Conservation (phyloP, 2,888 invertebrate species). For the Lasioglossum villosulum region DNA sequence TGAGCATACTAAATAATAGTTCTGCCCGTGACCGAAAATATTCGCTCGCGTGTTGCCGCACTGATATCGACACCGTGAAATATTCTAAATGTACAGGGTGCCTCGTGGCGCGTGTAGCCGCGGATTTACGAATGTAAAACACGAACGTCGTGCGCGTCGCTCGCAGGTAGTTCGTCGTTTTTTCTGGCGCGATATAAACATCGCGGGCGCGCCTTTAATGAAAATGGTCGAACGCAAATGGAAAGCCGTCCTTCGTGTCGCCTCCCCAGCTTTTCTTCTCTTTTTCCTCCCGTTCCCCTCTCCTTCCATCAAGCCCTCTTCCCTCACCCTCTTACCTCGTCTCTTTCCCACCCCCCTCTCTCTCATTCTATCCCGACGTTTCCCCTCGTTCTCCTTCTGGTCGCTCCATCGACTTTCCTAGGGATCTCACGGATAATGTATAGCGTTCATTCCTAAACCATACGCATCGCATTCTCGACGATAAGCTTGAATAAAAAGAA, state of each 20-base stretch:
- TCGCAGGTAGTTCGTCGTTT: conserved; percentile 30
- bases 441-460: conserved; percentile 62
- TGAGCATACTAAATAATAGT: conserved; percentile 3
- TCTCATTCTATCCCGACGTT: not conserved
- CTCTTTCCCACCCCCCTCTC: not conserved
- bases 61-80: not conserved
- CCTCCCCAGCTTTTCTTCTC: conserved; percentile 44
- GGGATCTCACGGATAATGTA: conserved; percentile 58
- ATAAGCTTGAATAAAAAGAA: conserved; percentile 24
- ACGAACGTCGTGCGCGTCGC: not conserved
- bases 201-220: conserved; percentile 58
- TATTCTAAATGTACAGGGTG: not conserved
- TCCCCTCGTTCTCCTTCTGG: conserved; percentile 49
- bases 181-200: conserved; percentile 38
- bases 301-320: not conserved
- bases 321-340: not conserved
- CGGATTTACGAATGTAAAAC: not conserved
- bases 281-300: conserved; percentile 17
- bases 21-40: not conserved
- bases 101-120: not conserved
- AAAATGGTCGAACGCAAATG: conserved; percentile 66
- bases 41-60: not conserved
- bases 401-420: conserved; percentile 63
- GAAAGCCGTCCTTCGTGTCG: conserved; percentile 54
- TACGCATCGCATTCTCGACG: conserved; percentile 34